phyloP scores from a whole-genome alignment of 2,797 vertebrate species.

The Tiaroga cobitis region DNA sequence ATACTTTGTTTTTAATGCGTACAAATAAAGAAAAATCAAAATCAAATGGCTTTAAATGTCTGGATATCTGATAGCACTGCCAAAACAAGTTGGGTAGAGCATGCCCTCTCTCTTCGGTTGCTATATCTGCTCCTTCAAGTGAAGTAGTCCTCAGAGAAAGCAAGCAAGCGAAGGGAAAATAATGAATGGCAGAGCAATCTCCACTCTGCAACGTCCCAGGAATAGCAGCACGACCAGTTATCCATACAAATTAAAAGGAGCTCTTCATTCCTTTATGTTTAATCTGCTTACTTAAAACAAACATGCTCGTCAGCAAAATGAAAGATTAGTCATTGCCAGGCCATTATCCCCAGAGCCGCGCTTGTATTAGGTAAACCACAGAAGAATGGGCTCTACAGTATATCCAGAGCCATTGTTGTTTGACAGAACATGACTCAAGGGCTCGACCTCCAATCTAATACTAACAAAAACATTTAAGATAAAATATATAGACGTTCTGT shows the following conservation, averaged over 20 bases:
- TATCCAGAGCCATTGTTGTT: constrained; percentile 25
- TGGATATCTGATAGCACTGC: not conserved
- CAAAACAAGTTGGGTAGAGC: not conserved
- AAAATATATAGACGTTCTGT: not conserved
- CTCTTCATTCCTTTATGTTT: constrained; percentile 35
- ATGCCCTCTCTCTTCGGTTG: not conserved
- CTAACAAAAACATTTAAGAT: not conserved
- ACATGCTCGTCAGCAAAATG: constrained; percentile 27
- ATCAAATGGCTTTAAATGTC: not conserved
- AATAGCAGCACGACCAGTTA: constrained; percentile 24
- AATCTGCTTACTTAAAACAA: constrained; percentile 36
- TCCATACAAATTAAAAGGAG: constrained; percentile 41
- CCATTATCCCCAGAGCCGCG: constrained; percentile 31
- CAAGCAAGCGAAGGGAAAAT: constrained; percentile 16
- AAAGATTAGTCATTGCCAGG: constrained; percentile 32
- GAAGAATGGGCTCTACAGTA: constrained; percentile 13
- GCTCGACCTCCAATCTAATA: constrained; percentile 33
- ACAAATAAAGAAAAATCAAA: not conserved
- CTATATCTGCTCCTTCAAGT: not conserved
- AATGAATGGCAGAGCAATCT: constrained; percentile 42
- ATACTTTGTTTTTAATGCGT: not conserved
- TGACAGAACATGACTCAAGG: constrained; percentile 30
- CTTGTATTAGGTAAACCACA: constrained; percentile 31
- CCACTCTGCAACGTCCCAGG: not conserved
- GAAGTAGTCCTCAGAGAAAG: constrained; percentile 26